Evolutionary conservation across 2,113 vertebrate species (phyloP), one percentile per base, ranked within the genome.

Genomic region (Panurus biarmicus): DNA sequence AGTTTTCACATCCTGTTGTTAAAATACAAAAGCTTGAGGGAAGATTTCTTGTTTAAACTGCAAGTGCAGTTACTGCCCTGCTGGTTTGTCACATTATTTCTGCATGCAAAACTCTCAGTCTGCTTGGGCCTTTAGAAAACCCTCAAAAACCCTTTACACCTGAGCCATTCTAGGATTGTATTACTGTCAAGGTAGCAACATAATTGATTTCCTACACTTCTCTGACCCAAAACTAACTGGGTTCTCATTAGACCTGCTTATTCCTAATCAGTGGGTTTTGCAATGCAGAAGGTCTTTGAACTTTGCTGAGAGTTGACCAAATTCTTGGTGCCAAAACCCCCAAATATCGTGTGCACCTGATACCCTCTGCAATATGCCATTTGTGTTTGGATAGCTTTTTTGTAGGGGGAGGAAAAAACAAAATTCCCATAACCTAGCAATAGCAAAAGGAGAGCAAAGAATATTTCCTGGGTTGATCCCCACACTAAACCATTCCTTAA

Each of bases 371-470:
- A 6, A 64, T 42, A n/a, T 6, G 7, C 9, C 78, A 58, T 14
- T 16, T 69, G 18, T 33, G 67, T 38, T n/a, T 45, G 11, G 7
- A 74, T 33, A 6, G 16, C 18, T n/a, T 57, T 80, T 71, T 48
- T 7, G 0, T 1, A 7, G 19, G 5, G 13, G 5, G 11, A 5
- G 23, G 10, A 9, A n/a, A 65, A 42, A 14, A 42, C 62, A 70
- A n/a, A n/a, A 42, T 17, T 35, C 14, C 23, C 13, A 6, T 66
- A 75, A 24, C 4, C 14, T 29, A 67, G 18, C 53, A 69, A 64
- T 3, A 91, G 20, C 12, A 65, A 81, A 65, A 93, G 44, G 13
- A 72, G 31, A 65, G 11, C 23, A 80, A 87, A 64, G 20, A 83
- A 12, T 60, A 69, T 47, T 84, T 50, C 25, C 50, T 65, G 45